phyloP scores from a whole-genome alignment of 30 jellyfish, hydroid and myxozoan species.

The Catostylus mosaicus region DNA sequence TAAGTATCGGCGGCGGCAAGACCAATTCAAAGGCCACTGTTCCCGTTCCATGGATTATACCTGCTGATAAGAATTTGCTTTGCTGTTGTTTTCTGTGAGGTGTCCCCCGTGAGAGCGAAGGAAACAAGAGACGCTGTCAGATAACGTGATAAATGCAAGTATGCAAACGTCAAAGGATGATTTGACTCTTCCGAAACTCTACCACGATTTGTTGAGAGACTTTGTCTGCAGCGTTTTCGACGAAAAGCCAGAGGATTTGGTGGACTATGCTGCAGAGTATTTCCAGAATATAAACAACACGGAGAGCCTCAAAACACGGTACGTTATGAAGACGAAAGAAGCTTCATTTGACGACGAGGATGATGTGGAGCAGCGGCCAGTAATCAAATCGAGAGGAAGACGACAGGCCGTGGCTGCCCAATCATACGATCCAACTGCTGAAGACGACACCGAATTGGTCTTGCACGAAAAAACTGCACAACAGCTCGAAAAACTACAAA shows the following conservation, averaged over 20 bases:
- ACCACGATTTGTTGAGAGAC: conserved; percentile 73
- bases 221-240: conserved; percentile 77
- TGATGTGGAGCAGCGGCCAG: conserved; percentile 82
- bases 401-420: conserved; percentile 99
- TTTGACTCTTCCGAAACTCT: conserved; percentile 68
- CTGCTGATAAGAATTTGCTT: conserved; percentile 1
- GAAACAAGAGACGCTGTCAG: conserved; percentile 78
- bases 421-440: conserved; percentile 95
- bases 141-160: conserved; percentile 63
- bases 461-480: conserved; percentile 76
- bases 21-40: not conserved
- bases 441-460: conserved; percentile 79
- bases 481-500: conserved; percentile 75
- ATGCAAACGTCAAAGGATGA: conserved; percentile 72
- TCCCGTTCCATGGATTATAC: conserved; percentile 30
- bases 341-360: conserved; percentile 49
- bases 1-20: not conserved
- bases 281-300: conserved; percentile 55
- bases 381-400: conserved; percentile 73
- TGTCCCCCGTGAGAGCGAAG: conserved; percentile 52
- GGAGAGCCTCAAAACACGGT: conserved; percentile 44
- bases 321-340: conserved; percentile 62
- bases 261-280: conserved; percentile 78
- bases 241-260: conserved; percentile 79
- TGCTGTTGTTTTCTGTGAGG: not conserved